Conservation (phyloP, 2,797 vertebrate genomes). For the Lithobates pipiens region DNA sequence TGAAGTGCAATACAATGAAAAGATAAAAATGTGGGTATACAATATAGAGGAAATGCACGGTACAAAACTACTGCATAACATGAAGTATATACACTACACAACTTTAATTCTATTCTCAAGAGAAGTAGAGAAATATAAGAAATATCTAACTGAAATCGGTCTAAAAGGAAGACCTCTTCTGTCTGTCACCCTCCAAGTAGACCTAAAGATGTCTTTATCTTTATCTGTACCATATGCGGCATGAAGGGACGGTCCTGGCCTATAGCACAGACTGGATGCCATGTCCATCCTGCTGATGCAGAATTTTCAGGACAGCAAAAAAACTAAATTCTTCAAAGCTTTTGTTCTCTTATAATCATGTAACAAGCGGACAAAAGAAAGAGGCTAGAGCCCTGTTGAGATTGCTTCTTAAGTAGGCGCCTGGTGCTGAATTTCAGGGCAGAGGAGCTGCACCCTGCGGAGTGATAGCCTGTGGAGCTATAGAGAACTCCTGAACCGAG, state of each 20-base stretch:
- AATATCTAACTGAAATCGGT: neutral
- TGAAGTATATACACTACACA: no score
- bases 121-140: no score
- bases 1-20: no score
- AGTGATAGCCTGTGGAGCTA: slow-evolving; percentile 53
- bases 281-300: slow-evolving; percentile 61
- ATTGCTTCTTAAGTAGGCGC: slow-evolving; percentile 51
- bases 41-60: no score
- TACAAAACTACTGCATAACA: no score
- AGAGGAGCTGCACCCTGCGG: slow-evolving; percentile 19
- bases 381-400: slow-evolving; percentile 57
- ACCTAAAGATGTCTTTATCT: slow-evolving; percentile 3
- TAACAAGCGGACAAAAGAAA: slow-evolving; percentile 64
- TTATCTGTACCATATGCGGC: neutral
- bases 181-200: neutral
- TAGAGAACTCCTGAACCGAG: slow-evolving; percentile 41
- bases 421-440: slow-evolving; percentile 46
- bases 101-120: no score
- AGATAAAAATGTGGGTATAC: no score
- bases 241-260: slow-evolving; percentile 21
- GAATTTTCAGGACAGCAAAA: slow-evolving; percentile 55
- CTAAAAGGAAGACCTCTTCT: neutral
- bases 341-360: slow-evolving; percentile 65
- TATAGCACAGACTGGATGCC: slow-evolving; percentile 54
- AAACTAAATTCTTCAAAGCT: slow-evolving; percentile 64